These are phyloP conservation scores for Dryadula phaetusa DNA, from an alignment of 2,888 invertebrate genomes.

Conservation along the genomic window DNA sequence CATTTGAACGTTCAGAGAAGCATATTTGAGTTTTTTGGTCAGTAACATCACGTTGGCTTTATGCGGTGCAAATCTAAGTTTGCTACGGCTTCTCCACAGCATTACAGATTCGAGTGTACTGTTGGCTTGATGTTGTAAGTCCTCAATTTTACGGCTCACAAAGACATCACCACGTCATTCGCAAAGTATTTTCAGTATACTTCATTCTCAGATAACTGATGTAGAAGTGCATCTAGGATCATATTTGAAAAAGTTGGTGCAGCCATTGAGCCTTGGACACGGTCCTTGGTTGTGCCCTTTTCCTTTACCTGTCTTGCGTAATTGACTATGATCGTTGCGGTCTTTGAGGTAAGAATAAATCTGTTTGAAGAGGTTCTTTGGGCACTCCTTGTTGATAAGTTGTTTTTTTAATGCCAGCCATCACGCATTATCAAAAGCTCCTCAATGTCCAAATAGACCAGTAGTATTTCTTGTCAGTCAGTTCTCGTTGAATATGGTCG, in stretches of 20 bases:
- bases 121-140: background rate
- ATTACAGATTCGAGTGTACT: background rate
- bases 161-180: too few relatives aligned
- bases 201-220: background rate
- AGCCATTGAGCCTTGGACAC: constrained; percentile 45
- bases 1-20: background rate
- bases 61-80: too few relatives aligned
- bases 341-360: too few relatives aligned
- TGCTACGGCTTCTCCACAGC: too few relatives aligned
- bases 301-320: too few relatives aligned
- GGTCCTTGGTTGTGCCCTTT: constrained; percentile 37
- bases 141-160: background rate
- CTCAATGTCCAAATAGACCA: constrained; percentile 13
- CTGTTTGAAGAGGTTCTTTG: too few relatives aligned
- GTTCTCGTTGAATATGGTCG: background rate
- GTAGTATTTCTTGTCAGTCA: background rate
- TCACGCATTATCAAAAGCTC: background rate
- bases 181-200: too few relatives aligned
- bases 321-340: too few relatives aligned
- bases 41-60: background rate
- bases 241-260: constrained; percentile 44
- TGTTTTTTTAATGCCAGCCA: too few relatives aligned
- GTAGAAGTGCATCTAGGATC: constrained; percentile 19
- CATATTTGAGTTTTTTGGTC: background rate
- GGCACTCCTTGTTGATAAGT: too few relatives aligned